Conservation (phyloP, 2,797 vertebrate species). For the Pogonophryne albipinna region DNA sequence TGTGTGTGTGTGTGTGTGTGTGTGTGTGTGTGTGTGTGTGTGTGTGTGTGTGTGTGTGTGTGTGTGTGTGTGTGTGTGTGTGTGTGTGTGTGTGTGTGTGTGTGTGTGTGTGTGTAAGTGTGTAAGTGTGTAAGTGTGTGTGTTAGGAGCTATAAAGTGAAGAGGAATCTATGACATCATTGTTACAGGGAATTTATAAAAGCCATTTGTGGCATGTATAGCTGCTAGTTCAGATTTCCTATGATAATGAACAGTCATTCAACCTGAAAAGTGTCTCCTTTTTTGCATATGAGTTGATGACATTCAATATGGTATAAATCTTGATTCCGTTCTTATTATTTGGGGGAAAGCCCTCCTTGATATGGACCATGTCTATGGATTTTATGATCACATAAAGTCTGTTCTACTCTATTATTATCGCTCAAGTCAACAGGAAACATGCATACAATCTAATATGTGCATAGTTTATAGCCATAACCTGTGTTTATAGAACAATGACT, state of each 20-base stretch:
- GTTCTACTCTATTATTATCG: slow-evolving; percentile 62
- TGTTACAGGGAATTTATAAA: slow-evolving; percentile 50
- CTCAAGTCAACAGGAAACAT: slow-evolving; percentile 51
- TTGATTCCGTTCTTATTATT: slow-evolving; percentile 43
- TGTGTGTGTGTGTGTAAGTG: slow-evolving; percentile 27
- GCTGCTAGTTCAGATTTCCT: slow-evolving; percentile 26
- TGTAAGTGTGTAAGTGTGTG: slow-evolving; percentile 34
- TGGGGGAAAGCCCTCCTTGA: slow-evolving; percentile 61
- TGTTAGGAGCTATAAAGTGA: slow-evolving; percentile 38
- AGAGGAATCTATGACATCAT: slow-evolving; percentile 72
- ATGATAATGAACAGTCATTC: slow-evolving; percentile 13
- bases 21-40: slow-evolving; percentile 34
- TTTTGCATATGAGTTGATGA: slow-evolving; percentile 29
- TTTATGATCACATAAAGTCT: slow-evolving; percentile 74
- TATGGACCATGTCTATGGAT: slow-evolving; percentile 58
- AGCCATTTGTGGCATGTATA: slow-evolving; percentile 46
- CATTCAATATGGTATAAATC: slow-evolving; percentile 39
- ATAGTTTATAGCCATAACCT: slow-evolving; percentile 54
- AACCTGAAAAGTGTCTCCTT: slow-evolving; percentile 11
- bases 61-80: slow-evolving; percentile 22
- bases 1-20: slow-evolving; percentile 29
- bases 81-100: slow-evolving; percentile 29
- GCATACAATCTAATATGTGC: slow-evolving; percentile 64
- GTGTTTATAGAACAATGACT: slow-evolving; percentile 75
- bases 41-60: slow-evolving; percentile 27